Evolutionary conservation across 2,888 invertebrate genomes (phyloP), one percentile per base, ranked within the genome.

Genomic region (Oxystoma pomonae): DNA sequence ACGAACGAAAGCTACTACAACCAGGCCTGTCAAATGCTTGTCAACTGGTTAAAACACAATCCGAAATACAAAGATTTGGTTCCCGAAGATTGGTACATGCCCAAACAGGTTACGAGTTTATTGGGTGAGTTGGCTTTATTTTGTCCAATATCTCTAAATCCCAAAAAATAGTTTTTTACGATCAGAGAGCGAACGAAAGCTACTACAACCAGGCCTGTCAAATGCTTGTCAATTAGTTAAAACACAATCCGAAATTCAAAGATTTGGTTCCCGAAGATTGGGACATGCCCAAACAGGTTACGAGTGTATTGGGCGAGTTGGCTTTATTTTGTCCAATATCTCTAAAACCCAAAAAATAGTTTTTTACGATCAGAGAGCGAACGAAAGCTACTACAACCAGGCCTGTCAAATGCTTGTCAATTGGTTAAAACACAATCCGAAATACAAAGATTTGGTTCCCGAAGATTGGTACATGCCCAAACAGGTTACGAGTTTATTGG

Each of bases 131-230:
- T 81, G 81, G 81, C 74, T 68, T n/a, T n/a, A n/a, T n/a, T n/a
- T n/a, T n/a, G n/a, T n/a, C n/a, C n/a, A n/a, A n/a, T n/a, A n/a
- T n/a, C n/a, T n/a, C n/a, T n/a, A n/a, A n/a, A n/a, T n/a, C n/a
- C n/a, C n/a, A n/a, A n/a, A n/a, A n/a, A n/a, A n/a, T n/a, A n/a
- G n/a, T n/a, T n/a, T n/a, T n/a, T n/a, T n/a, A n/a, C n/a, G n/a
- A n/a, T n/a, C n/a, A n/a, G n/a, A n/a, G n/a, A n/a, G n/a, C 98
- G 3, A 99, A 99, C 81, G 99, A 99, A 83, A 94, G 92, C 68
- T 88, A 93, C 79, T 92, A 95, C 70, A 91, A 90, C 73, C 92
- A 92, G 80, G 98, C 98, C 1, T 92, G 94, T 70, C 85, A 88
- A 68, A 86, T 92, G 66, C 83, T 98, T 55, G 84, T 88, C 72